phyloP scores from a whole-genome alignment of 2,797 vertebrate genomes.

The Acrossocheilus wenchowensis region DNA sequence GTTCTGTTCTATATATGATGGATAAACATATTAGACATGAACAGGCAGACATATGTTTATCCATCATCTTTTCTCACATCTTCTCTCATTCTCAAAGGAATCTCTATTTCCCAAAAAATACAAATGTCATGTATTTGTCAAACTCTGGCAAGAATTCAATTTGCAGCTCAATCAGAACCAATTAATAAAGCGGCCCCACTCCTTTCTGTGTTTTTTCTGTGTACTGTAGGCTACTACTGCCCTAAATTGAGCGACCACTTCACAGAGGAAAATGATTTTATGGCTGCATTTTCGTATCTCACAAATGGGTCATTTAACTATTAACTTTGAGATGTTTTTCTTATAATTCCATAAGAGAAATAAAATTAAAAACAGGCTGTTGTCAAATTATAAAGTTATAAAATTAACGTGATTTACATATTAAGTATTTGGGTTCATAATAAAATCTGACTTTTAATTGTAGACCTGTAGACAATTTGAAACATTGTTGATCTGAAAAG shows the following conservation, averaged over 20 bases:
- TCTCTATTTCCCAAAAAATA: slow-evolving; percentile 2
- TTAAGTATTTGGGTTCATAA: not conserved
- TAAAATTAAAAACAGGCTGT: not conserved
- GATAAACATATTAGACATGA: too few species aligned
- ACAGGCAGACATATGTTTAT: not conserved
- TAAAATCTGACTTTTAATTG: not conserved
- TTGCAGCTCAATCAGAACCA: slow-evolving; percentile 38
- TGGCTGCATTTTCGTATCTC: not conserved
- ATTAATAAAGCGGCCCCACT: slow-evolving; percentile 3
- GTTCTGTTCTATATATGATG: not conserved
- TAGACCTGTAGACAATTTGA: not conserved
- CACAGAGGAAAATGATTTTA: too few species aligned
- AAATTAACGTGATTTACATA: not conserved
- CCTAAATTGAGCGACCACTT: too few species aligned
- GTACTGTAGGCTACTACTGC: not conserved
- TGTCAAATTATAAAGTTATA: not conserved
- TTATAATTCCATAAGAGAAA: not conserved
- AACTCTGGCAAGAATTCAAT: slow-evolving; percentile 34
- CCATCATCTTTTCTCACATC: slow-evolving; percentile 5
- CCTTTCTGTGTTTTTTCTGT: not conserved
- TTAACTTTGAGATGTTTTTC: slow-evolving; percentile 6
- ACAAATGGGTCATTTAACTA: not conserved
- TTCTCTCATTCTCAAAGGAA: slow-evolving; percentile 7
- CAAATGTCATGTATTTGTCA: slow-evolving; percentile 28
- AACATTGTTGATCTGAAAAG: not conserved